These are phyloP conservation scores for Lampris incognitus DNA, from an alignment of 2,113 vertebrate species.

Conservation along the genomic window DNA sequence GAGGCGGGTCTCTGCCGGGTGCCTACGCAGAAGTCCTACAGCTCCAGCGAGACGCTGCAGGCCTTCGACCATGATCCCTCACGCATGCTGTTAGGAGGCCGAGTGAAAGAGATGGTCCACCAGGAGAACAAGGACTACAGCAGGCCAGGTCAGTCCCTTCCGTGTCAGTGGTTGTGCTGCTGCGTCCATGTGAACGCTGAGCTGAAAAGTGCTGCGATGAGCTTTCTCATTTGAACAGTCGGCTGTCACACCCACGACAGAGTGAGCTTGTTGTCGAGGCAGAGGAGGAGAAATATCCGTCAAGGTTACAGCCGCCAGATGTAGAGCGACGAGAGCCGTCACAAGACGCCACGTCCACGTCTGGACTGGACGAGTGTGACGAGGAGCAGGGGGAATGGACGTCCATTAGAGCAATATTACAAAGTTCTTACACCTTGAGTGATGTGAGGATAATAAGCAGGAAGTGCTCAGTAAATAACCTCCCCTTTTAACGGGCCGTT, in stretches of 20 bases:
- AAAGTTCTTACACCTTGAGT: conserved; percentile 19
- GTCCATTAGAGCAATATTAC: conserved; percentile 18
- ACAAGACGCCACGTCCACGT: no score
- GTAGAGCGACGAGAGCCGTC: no score
- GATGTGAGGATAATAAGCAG: conserved; percentile 41
- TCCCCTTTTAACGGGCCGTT: conserved; percentile 63
- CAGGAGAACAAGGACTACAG: conserved; percentile 90
- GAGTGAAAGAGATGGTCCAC: conserved; percentile 93
- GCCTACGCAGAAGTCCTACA: conserved; percentile 97
- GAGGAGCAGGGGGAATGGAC: no score
- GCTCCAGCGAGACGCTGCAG: conserved; percentile 96
- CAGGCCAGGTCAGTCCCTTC: conserved; percentile 87
- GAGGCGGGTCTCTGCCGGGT: conserved; percentile 86
- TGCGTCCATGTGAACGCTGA: no score
- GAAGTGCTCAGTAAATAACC: conserved; percentile 56
- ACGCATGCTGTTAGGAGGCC: conserved; percentile 91
- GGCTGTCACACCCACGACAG: no score
- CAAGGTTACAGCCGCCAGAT: no score
- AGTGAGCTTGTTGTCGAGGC: no score
- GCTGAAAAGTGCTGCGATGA: no score
- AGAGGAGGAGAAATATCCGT: no score
- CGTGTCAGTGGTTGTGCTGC: background rate
- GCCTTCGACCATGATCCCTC: conserved; percentile 97
- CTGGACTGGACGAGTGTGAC: no score
- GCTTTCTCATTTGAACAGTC: no score